Percentiles rank a stretch among this genome's conserved stretches.
phyloP scores from a whole-genome alignment of 2,113 vertebrate genomes.

The Labeo rohita region DNA sequence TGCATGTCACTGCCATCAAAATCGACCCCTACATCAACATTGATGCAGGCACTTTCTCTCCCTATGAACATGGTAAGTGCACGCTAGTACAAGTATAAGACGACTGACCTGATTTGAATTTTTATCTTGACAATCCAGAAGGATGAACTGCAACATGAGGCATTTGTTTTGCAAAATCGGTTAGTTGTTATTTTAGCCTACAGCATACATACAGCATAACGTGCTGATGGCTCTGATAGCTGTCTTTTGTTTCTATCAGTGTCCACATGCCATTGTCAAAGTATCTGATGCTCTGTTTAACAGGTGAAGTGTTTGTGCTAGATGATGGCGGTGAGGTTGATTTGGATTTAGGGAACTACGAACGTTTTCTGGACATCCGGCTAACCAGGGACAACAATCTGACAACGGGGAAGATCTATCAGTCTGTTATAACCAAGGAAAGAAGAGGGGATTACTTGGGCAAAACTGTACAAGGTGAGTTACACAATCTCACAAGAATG shows the following conservation, averaged over 20 bases:
- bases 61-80: constrained; percentile 90
- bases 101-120: background rate
- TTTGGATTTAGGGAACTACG: constrained; percentile 94
- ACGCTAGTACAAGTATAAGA: background rate
- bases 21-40: constrained; percentile 98
- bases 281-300: background rate
- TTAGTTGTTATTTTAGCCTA: background rate
- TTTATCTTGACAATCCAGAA: background rate
- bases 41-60: constrained; percentile 94
- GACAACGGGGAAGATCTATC: constrained; percentile 96
- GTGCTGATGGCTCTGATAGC: background rate
- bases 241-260: background rate
- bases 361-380: constrained; percentile 93
- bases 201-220: background rate
- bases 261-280: background rate
- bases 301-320: constrained; percentile 95
- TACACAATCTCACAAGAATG: background rate
- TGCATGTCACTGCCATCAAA: constrained; percentile 94
- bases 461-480: constrained; percentile 93
- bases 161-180: background rate
- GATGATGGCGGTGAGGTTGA: constrained; percentile 96
- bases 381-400: constrained; percentile 95
- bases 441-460: constrained; percentile 94
- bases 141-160: background rate
- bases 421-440: constrained; percentile 96